These are phyloP conservation scores for Steatocranus sp. DNA, from an alignment of 2,797 vertebrate genomes.

Conservation along the genomic window DNA sequence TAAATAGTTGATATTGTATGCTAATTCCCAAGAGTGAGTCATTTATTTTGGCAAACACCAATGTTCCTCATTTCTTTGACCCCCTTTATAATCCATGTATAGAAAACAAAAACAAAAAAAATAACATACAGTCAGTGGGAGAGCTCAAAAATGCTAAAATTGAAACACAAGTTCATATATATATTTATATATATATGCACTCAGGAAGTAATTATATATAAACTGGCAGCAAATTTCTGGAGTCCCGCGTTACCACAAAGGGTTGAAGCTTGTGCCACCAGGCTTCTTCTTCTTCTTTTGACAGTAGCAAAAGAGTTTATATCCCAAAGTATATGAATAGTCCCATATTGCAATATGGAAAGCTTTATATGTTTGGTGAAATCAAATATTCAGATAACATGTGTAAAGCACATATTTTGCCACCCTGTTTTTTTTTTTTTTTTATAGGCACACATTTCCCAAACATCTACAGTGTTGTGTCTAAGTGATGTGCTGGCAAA, in stretches of 20 bases:
- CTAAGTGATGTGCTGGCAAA: conserved; percentile 94
- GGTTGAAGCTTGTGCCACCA: conserved; percentile 56
- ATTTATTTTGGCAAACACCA: conserved; percentile 40
- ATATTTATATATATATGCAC: conserved; percentile 67
- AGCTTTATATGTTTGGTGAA: conserved; percentile 71
- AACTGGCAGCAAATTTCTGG: conserved; percentile 70
- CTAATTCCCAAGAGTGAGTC: conserved; percentile 4
- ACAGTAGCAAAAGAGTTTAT: conserved; percentile 74
- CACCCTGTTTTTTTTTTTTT: conserved; percentile 73
- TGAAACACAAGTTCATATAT: conserved; percentile 55
- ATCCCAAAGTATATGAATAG: conserved; percentile 70
- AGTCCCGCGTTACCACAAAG: conserved; percentile 56
- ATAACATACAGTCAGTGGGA: conserved; percentile 25
- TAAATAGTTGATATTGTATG: conserved; percentile 21
- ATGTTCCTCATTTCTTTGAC: conserved; percentile 34
- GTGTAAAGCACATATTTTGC: conserved; percentile 69
- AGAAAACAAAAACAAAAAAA: conserved; percentile 12
- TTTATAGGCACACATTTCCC: conserved; percentile 83
- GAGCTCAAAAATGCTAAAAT: conserved; percentile 43
- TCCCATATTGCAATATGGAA: conserved; percentile 83
- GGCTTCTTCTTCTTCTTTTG: conserved; percentile 55
- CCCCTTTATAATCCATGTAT: conserved; percentile 55
- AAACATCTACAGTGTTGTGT: conserved; percentile 99
- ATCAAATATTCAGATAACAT: conserved; percentile 60
- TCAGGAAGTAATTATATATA: conserved; percentile 77